Evolutionary conservation across 2,113 vertebrate genomes (phyloP).

Genomic region (Sigmodon hispidus): DNA sequence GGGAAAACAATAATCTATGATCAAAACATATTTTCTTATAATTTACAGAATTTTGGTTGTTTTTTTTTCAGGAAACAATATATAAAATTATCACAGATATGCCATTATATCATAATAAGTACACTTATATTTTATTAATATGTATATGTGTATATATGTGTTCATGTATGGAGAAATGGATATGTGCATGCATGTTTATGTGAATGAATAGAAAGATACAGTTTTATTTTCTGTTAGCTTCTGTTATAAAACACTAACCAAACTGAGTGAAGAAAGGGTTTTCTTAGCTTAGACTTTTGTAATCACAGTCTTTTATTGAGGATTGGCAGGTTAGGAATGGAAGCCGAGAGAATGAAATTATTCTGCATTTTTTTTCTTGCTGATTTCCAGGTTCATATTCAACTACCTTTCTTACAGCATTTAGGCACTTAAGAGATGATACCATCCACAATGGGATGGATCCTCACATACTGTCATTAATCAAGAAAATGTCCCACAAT

Average conservation of each 20-base stretch:
- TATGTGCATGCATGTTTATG: too few species aligned
- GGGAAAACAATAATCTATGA: background rate
- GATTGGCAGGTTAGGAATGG: background rate
- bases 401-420: background rate
- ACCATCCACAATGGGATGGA: background rate
- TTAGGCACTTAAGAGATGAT: too few species aligned
- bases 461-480: too few species aligned
- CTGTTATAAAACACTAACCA: too few species aligned
- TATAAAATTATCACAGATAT: background rate
- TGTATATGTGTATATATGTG: background rate
- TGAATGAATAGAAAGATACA: too few species aligned
- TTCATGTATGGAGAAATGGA: rapidly evolving
- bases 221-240: background rate
- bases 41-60: background rate
- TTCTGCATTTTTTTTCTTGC: background rate
- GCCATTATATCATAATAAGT: background rate
- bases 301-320: background rate
- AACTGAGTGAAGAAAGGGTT: background rate
- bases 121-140: background rate
- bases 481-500: background rate
- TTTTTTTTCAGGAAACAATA: background rate
- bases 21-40: background rate
- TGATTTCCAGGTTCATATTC: background rate
- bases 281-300: background rate
- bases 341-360: background rate